Evolutionary conservation across 2,888 invertebrate species (phyloP).

Genomic region (Leptinotarsa tumamoca): DNA sequence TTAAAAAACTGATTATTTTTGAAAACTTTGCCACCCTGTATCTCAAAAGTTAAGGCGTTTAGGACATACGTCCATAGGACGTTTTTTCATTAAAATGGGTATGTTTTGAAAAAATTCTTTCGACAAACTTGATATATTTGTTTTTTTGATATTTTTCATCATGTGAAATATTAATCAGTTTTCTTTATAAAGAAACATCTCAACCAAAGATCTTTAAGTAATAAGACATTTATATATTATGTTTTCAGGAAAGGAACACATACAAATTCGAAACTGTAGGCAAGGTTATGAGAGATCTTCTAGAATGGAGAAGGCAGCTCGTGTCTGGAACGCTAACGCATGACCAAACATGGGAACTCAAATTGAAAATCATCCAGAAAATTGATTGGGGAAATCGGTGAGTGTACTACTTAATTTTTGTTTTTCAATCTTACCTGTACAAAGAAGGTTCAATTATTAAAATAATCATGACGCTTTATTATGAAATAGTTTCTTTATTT

Average conservation of each 20-base stretch:
- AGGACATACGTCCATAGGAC: too few relatives aligned
- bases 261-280: constrained; percentile 88
- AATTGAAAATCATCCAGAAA: constrained; percentile 88
- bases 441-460: background rate
- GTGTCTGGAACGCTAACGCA: constrained; percentile 90
- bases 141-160: too few relatives aligned
- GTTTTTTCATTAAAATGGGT: too few relatives aligned
- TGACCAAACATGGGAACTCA: constrained; percentile 88
- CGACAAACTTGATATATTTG: too few relatives aligned
- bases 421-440: background rate
- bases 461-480: background rate
- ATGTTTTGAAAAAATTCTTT: too few relatives aligned
- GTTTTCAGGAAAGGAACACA: constrained; percentile 79
- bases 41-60: too few relatives aligned
- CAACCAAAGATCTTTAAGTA: too few relatives aligned
- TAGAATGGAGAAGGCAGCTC: constrained; percentile 87
- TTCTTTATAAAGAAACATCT: too few relatives aligned
- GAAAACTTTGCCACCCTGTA: too few relatives aligned
- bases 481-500: constrained; percentile 17
- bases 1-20: too few relatives aligned
- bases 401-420: constrained; percentile 65
- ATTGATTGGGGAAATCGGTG: constrained; percentile 97
- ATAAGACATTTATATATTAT: too few relatives aligned
- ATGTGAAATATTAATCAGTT: too few relatives aligned
- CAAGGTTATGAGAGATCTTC: constrained; percentile 90